Conservation (phyloP, 2,888 invertebrate genomes). For the Lottia scabra region DNA sequence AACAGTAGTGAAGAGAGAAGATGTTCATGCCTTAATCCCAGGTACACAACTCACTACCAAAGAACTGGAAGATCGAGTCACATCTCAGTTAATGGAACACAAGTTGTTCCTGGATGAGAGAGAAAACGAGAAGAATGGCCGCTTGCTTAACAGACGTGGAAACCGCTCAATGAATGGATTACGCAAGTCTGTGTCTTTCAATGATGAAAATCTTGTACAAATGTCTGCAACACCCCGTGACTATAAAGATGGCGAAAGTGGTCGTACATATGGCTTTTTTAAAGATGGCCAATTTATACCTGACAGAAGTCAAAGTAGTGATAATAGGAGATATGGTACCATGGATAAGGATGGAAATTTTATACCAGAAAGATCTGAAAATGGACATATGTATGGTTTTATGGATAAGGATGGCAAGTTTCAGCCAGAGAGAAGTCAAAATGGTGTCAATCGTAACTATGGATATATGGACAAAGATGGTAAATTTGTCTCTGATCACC, state of each 20-base stretch:
- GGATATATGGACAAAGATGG: slow-evolving; percentile 21
- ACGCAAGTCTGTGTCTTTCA: slow-evolving; percentile 52
- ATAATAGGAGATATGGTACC: too few relatives aligned
- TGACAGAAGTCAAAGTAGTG: too few relatives aligned
- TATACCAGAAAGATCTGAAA: background rate
- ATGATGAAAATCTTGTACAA: slow-evolving; percentile 28
- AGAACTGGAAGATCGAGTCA: slow-evolving; percentile 59
- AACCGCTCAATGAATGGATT: slow-evolving; percentile 53
- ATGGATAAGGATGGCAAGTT: background rate
- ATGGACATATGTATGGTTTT: background rate
- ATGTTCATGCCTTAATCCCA: slow-evolving; percentile 40
- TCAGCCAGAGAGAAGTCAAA: too few relatives aligned
- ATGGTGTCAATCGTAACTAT: too few relatives aligned
- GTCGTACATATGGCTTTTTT: background rate
- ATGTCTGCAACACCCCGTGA: slow-evolving; percentile 10
- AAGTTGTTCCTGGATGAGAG: slow-evolving; percentile 42
- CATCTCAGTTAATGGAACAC: slow-evolving; percentile 51
- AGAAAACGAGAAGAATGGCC: slow-evolving; percentile 35
- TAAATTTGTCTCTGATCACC: slow-evolving; percentile 24
- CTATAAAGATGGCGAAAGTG: slow-evolving; percentile 9
- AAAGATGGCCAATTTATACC: too few relatives aligned
- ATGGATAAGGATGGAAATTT: too few relatives aligned
- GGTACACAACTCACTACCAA: slow-evolving; percentile 61
- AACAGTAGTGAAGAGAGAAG: slow-evolving; percentile 40
- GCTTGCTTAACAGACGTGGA: slow-evolving; percentile 45